These are phyloP conservation scores for Cheilosia impressa DNA, from an alignment of 2,888 invertebrate genomes.

Conservation along the genomic window DNA sequence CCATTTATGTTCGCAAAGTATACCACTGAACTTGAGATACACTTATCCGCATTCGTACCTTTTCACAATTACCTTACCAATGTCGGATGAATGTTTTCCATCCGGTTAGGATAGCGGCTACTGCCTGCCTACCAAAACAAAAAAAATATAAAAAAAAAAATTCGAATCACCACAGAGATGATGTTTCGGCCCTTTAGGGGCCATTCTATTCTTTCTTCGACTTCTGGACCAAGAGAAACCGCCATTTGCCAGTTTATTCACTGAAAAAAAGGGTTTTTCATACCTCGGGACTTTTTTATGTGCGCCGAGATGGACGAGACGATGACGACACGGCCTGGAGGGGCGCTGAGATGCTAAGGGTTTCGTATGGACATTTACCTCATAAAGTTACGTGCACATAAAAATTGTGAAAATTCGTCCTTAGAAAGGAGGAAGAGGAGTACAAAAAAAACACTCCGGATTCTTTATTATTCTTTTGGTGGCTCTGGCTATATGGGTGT, in stretches of 20 bases:
- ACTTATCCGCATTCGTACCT: slow-evolving; percentile 76
- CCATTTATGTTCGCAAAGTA: slow-evolving; percentile 71
- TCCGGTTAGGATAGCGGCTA: slow-evolving; percentile 64
- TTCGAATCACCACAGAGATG: slow-evolving; percentile 55
- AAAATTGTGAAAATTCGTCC: slow-evolving; percentile 70
- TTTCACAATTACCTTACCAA: slow-evolving; percentile 74
- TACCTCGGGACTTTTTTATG: slow-evolving; percentile 69
- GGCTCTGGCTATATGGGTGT: slow-evolving; percentile 45
- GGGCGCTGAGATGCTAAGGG: slow-evolving; percentile 52
- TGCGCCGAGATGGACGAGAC: slow-evolving; percentile 49
- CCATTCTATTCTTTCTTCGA: slow-evolving; percentile 57
- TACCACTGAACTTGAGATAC: slow-evolving; percentile 70
- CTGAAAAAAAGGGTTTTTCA: slow-evolving; percentile 50
- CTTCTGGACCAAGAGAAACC: slow-evolving; percentile 64
- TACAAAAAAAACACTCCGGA: slow-evolving; percentile 40
- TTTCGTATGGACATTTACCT: slow-evolving; percentile 74
- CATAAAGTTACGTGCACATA: slow-evolving; percentile 71
- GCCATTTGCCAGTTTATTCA: slow-evolving; percentile 72
- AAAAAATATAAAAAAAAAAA: no score
- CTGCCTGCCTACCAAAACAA: slow-evolving; percentile 41
- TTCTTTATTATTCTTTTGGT: slow-evolving; percentile 73
- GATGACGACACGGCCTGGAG: slow-evolving; percentile 40
- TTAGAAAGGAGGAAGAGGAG: slow-evolving; percentile 34
- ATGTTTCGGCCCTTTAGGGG: slow-evolving; percentile 59
- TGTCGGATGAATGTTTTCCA: slow-evolving; percentile 73